A percentile compares a stretch with the other conserved stretches of the same genome.
Conservation (phyloP, 2,888 invertebrate species). For the Drosophila peninsularis region DNA sequence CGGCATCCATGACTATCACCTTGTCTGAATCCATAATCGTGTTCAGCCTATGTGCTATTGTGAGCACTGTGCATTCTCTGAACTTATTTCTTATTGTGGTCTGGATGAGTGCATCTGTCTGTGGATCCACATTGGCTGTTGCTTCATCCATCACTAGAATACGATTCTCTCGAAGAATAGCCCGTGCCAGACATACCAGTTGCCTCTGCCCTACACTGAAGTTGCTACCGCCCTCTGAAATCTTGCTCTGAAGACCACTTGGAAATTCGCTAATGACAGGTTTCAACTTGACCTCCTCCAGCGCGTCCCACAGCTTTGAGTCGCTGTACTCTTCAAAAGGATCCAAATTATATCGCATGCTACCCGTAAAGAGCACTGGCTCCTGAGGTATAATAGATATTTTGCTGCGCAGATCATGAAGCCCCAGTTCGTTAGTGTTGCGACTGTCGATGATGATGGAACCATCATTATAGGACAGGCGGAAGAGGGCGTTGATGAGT, state of each 20-base stretch:
- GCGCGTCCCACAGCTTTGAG: conserved; percentile 91
- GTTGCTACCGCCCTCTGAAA: conserved; percentile 92
- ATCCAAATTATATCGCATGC: conserved; percentile 94
- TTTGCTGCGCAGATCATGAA: conserved; percentile 90
- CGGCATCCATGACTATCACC: conserved; percentile 89
- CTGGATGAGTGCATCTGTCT: conserved; percentile 93
- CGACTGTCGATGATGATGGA: conserved; percentile 92
- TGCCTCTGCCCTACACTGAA: conserved; percentile 96
- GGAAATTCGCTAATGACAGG: conserved; percentile 88
- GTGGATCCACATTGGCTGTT: conserved; percentile 97
- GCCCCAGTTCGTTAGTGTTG: conserved; percentile 89
- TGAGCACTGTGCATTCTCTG: conserved; percentile 92
- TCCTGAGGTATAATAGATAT: conserved; percentile 94
- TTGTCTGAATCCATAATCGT: conserved; percentile 89
- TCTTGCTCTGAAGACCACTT: conserved; percentile 88
- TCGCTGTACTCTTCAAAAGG: conserved; percentile 93
- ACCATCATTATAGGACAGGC: conserved; percentile 92
- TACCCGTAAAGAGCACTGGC: conserved; percentile 93
- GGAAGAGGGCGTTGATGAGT: conserved; percentile 89
- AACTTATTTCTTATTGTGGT: conserved; percentile 92
- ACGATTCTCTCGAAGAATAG: conserved; percentile 93
- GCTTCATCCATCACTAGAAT: conserved; percentile 96
- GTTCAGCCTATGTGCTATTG: conserved; percentile 94
- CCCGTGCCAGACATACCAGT: conserved; percentile 94
- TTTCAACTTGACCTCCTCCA: conserved; percentile 90